Base-by-base conservation (phyloP, 1,140 invertebrate species). In the Drosophila littoralis region DNA sequence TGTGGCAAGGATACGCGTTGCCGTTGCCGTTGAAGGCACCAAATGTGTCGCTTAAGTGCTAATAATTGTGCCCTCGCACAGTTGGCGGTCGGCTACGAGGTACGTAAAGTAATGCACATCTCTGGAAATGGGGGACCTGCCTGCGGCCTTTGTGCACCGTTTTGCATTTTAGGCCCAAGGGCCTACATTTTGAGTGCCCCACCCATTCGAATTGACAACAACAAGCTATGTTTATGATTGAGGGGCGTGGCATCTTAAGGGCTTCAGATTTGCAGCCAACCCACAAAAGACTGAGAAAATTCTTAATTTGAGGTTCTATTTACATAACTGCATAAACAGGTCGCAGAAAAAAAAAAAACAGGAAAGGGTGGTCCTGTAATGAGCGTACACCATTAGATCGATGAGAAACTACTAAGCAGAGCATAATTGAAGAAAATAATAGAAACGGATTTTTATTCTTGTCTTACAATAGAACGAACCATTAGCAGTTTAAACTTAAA, bases 21-120 rank as follows among this genome's bases (percentile, higher is more conserved):
- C 45, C 40, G 63, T 60, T 54, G 51, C 57, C 32, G 51, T 64
- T 61, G 67, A 33, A 63, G 72, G 59, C 67, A 71, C 60, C 59
- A 66, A 81, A 83, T 68, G 85, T 89, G 80, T 90, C 80, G 84
- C 81, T 74, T 81, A 89, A 89, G 84, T 90, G 85, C 85, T 89
- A 89, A 89, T 89, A 89, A 89, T 84, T 81, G 84, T 90, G 77
- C 81, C 68, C 77, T 78, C 58, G 81, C 84, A 76, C 84, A 89
- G 84, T 89, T 74, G 84, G 84, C 70, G 80, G 81, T 88, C 80
- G 66, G 28, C 17, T 13, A 36, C 13, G 48, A 35, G 46, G 59
- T 61, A 57, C 70, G 13, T 7, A 45, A 8, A 32, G 22, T 4
- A 43, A 9, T n/a, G 0, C 28, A 32, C 7, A 13, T 32, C 32